Evolutionary conservation across 2,113 vertebrate species (phyloP).

Genomic region (Bujurquina vittata): DNA sequence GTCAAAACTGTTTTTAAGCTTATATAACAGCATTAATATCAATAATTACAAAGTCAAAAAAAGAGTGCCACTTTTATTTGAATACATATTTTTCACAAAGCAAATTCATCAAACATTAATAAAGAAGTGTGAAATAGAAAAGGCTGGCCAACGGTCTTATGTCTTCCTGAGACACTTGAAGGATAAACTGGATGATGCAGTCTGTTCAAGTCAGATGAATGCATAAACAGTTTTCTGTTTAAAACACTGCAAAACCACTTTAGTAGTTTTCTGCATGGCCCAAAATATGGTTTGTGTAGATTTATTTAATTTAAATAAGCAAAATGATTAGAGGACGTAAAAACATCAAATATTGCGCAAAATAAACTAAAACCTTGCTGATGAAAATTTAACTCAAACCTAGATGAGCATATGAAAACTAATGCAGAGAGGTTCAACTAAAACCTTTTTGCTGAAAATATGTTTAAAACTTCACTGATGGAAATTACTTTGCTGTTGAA

Average conservation of each 20-base stretch:
- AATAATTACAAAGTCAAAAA: background rate
- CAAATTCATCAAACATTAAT: background rate
- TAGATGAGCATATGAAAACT: background rate
- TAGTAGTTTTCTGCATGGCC: background rate
- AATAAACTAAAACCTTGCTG: background rate
- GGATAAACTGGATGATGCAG: background rate
- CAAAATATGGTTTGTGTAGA: background rate
- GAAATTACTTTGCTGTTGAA: background rate
- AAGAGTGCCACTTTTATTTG: too few relatives aligned
- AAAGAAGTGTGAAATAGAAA: too few relatives aligned
- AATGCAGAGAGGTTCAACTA: background rate
- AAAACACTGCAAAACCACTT: background rate
- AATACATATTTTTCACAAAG: background rate
- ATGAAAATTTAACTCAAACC: background rate
- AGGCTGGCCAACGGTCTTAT: too few relatives aligned
- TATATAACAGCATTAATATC: background rate
- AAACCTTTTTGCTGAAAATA: background rate
- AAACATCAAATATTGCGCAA: background rate
- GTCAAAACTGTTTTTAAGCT: background rate
- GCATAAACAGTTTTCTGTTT: background rate
- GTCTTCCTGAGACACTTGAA: background rate
- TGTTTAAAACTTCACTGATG: background rate
- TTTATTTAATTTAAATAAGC: background rate
- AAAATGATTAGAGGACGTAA: background rate
- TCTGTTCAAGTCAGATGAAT: background rate